Evolutionary conservation across 2,113 vertebrate species (phyloP), one percentile per base, ranked within the genome.

Genomic region (Astur gentilis): DNA sequence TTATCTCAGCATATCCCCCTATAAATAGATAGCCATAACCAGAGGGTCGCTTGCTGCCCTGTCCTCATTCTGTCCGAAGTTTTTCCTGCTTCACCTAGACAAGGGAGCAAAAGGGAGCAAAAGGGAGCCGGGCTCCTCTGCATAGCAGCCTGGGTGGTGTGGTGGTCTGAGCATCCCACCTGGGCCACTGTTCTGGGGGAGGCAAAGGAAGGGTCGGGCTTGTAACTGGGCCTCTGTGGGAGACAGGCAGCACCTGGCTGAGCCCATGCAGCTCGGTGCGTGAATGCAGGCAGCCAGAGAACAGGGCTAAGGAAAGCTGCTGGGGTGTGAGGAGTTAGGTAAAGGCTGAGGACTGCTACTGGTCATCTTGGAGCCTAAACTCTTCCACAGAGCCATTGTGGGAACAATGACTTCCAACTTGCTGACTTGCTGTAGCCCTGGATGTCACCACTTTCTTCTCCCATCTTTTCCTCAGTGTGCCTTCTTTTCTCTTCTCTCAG

Each of bases 31-130:
- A 52, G 27, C 23, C 10, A 17, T 64, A 62, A 38, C 44, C 22
- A 34, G 34, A 47, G 38, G 7, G 11, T 61, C 0, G 2, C 44
- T 49, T 72, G 58, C 40, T 79, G n/a, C 54, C 47, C 70, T 69
- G n/a, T 52, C 25, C n/a, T 38, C 15, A 4, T 55, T 83, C 71
- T n/a, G 10, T 14, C 45, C 62, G 29, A 52, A 65, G 57, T 40
- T 79, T 91, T 80, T 55, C 45, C 58, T 52, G 76, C 67, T 80
- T 77, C 13, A 11, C 80, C 2, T 5, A 91, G 61, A 50, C 9
- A 6, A 0, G 1, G 36, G 58, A 32, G n/a, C 11, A 26, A 73
- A 34, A 0, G 1, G 36, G 58, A 32, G n/a, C 11, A 26, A 73
- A 34, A 61, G 9, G 21, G 60, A 66, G 16, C 0, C 0, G 10